Evolutionary conservation across 2,797 vertebrate genomes (phyloP), one percentile per base, ranked within the genome.

Genomic region (Pipistrellus pipistrellus): DNA sequence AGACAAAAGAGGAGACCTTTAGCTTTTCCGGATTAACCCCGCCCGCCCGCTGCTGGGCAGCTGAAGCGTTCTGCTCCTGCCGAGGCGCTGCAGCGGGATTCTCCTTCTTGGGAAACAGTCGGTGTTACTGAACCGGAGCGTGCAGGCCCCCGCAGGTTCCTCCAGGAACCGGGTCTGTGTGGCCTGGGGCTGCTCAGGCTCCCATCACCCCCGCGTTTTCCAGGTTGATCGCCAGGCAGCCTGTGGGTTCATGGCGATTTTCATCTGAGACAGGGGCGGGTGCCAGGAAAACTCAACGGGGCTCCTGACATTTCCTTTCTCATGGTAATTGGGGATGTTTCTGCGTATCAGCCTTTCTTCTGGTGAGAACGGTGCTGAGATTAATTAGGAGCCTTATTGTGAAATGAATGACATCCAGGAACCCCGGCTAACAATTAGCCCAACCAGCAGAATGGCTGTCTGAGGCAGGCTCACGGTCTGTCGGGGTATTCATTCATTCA

Each of bases 341-440:
- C 97, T 96, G 97, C 96, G 87, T 97, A 98, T 98, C 96, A 84
- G 96, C 76, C 92, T 97, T 97, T 97, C 96, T 98, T 98, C 97
- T 96, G 98, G 96, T 98, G 97, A 98, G 98, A 98, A 97, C 84
- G 69, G 95, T 72, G 92, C 93, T 21, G 93, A 98, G 93, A 98
- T 98, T 98, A 98, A 98, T 98, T 98, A 98, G 97, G 90, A 97
- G 91, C 76, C 17, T 32, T 76, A 97, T 92, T 98, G 97, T 97
- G 89, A 96, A 95, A 85, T 95, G 96, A 97, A 95, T 97, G 97
- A 93, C 97, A 97, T 97, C 96, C 95, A 98, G 97, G 97, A 98
- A 98, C 94, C 95, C 92, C 84, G 84, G 94, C 95, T 97, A 89
- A 96, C 96, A 98, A 98, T 98, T 98, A 98, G 94, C 95, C 82